Percentiles rank a stretch among this genome's conserved stretches.
Conservation (phyloP, 2,797 vertebrate species). For the Melanotaenia nigrans region DNA sequence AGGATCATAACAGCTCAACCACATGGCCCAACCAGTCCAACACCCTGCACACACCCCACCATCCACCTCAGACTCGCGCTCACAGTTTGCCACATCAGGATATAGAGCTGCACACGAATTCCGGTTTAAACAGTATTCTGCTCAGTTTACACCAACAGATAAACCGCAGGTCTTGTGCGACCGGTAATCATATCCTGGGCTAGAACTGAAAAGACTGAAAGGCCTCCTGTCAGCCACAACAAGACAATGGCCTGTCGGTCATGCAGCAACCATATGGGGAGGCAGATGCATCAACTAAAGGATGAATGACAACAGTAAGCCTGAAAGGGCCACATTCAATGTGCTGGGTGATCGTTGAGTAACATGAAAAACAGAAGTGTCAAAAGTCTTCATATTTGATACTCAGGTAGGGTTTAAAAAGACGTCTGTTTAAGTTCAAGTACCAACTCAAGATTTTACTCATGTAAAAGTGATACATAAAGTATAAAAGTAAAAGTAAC, state of each 20-base stretch:
- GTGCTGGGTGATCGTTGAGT: background rate
- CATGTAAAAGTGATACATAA: too few relatives aligned
- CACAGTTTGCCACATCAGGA: slow-evolving; percentile 97
- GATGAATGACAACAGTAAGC: slow-evolving; percentile 3
- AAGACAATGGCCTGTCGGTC: slow-evolving; percentile 10
- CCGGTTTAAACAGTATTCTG: slow-evolving; percentile 96
- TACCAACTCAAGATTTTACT: too few relatives aligned
- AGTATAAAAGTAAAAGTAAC: too few relatives aligned
- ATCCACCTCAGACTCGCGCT: slow-evolving; percentile 64
- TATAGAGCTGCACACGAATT: slow-evolving; percentile 96
- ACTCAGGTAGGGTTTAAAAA: too few relatives aligned
- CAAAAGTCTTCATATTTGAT: too few relatives aligned
- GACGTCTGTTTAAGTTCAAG: too few relatives aligned
- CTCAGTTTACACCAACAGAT: slow-evolving; percentile 90
- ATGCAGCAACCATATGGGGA: slow-evolving; percentile 25
- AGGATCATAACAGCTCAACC: slow-evolving; percentile 73
- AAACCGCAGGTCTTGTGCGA: slow-evolving; percentile 89
- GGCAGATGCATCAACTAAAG: slow-evolving; percentile 9
- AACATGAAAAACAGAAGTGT: too few relatives aligned
- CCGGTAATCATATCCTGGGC: slow-evolving; percentile 87
- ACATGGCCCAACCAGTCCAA: slow-evolving; percentile 76
- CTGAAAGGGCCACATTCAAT: background rate
- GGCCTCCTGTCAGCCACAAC: slow-evolving; percentile 39
- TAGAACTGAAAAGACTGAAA: slow-evolving; percentile 55
- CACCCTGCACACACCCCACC: slow-evolving; percentile 70